Evolutionary conservation across 2,113 vertebrate genomes (phyloP), one percentile per base, ranked within the genome.

Genomic region (Equus przewalskii): DNA sequence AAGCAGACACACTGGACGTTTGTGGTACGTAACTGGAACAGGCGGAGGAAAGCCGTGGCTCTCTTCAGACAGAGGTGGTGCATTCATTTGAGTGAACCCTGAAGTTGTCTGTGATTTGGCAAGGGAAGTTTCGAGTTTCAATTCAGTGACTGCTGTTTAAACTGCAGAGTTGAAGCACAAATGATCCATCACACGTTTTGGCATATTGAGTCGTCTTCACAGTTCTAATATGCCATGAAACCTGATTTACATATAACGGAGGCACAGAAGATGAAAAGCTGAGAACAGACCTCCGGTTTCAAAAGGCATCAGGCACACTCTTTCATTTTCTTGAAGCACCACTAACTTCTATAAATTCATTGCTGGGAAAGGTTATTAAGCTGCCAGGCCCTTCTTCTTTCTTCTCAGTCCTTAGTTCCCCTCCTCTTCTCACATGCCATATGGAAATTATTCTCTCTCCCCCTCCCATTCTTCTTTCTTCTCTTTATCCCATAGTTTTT

Each of bases 191-290:
- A 98, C 98, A 87, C 79, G 98, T 98, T 97, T 96, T 73, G 98
- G 95, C 96, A 89, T 98, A 98, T 98, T 98, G 98, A 98, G 96
- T 99, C 97, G 98, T 96, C 97, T 98, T 98, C 98, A 98, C 97
- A 98, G 97, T 97, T 97, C 96, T 99, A 98, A 98, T 98, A 98
- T 96, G 93, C 98, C 98, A 96, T 81, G 97, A 98, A 99, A 98
- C 85, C 94, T 98, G 98, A 98, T 98, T 98, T 98, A 97, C 97
- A 97, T 98, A 98, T 97, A 98, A 98, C 56, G 54, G 89, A 97
- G 96, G 96, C 97, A 98, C 96, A 97, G 62, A 94, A 98, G 91
- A 91, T 60, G 96, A 95, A 98, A 98, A 98, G 76, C 82, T 97
- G 96, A 87, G 98, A 98, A 96, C 60, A 98, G 46, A 60, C 56